Evolutionary conservation across 2,113 vertebrate species (phyloP), one percentile per base, ranked within the genome.

Genomic region (Prionailurus bengalensis): DNA sequence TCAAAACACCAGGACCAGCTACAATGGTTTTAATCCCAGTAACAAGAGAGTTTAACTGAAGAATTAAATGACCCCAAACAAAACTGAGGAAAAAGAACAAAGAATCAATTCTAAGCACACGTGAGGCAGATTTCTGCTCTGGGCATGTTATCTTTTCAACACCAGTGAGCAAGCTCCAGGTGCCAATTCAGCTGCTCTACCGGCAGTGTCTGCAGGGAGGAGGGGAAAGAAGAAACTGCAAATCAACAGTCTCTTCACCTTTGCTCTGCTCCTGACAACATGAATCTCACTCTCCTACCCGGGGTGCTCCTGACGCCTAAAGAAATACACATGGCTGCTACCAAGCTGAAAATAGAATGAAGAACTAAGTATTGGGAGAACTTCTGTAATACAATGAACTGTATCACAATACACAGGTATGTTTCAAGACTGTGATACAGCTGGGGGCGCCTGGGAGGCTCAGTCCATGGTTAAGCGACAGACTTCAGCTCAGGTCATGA

Each of bases 11-110:
- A 42, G 61, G 33, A 7, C 51, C 84, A 89, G 68, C 45, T 79
- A 79, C 9, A 23, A 81, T 45, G n/a, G 42, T 81, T 87, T 88
- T 88, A 87, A 88, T 76, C 5, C 76, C 51, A 68, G 19, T 82
- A 81, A 70, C 42, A 89, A 68, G 51, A 61, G 39, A 55, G 27
- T 55, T 70, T 81, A 93, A 94, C 31, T 84, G 55, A 91, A 93
- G 76, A 76, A 81, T 93, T 94, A 95, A 96, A 95, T 36, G 65
- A 33, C 89, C 66, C 65, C 19, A 70, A 93, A 70, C 16, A 61
- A 87, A 55, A 51, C 39, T 13, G n/a, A 93, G 70, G n/a, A 66
- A 89, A 51, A 73, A 51, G 25, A 76, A 83, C 6, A 83, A 23
- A 23, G 21, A 70, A 65, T 48, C 7, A 48, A 68, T n/a, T 33